Evolutionary conservation across 2,797 vertebrate species (phyloP).

Genomic region (Phaenicophaeus curvirostris): DNA sequence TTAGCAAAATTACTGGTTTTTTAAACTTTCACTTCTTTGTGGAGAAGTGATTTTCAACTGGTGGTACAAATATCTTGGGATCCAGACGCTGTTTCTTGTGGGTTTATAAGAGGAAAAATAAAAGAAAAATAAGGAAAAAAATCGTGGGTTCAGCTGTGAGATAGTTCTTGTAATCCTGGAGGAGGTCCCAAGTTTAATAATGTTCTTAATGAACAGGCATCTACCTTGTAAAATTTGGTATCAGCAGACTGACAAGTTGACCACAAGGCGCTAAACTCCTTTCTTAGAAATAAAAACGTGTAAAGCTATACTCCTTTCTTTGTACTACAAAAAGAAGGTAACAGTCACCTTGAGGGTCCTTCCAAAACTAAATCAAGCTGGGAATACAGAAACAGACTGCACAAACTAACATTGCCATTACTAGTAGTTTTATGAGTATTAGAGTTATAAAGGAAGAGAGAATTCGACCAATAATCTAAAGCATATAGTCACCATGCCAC

Average conservation of each 20-base stretch:
- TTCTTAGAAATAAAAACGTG: neutral
- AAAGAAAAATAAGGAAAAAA: neutral
- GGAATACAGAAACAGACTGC: conserved; percentile 16
- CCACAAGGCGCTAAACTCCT: neutral
- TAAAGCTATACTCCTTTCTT: neutral
- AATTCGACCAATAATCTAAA: neutral
- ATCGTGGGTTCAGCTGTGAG: neutral
- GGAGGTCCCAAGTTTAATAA: neutral
- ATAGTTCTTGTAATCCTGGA: neutral
- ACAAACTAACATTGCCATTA: neutral
- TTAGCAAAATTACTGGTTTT: neutral
- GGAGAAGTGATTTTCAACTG: neutral
- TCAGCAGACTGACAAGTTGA: neutral
- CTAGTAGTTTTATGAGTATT: neutral
- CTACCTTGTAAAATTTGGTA: neutral
- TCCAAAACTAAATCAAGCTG: conserved; percentile 20
- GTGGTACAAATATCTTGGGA: neutral
- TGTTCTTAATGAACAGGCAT: neutral
- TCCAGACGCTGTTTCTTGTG: neutral
- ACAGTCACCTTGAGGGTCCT: neutral
- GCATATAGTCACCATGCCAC: neutral
- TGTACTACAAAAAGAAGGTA: neutral
- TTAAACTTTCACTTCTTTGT: neutral
- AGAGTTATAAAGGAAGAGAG: neutral
- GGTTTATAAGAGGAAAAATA: neutral